Evolutionary conservation across 2,113 vertebrate species (phyloP), one percentile per base, ranked within the genome.

Genomic region (Pionites leucogaster): DNA sequence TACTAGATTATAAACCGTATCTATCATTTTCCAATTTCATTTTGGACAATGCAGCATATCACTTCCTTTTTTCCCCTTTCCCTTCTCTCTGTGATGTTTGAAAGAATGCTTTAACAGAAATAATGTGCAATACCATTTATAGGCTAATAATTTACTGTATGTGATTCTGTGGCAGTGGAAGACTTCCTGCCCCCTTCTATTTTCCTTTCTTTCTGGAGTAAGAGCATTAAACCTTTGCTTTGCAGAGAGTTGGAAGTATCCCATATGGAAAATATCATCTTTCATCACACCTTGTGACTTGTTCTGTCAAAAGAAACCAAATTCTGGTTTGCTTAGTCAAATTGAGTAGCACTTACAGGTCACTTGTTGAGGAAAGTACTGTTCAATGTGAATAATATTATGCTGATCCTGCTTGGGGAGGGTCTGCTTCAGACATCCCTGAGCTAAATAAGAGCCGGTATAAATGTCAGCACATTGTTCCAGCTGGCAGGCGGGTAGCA

Each of bases 21-120:
- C 90, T 95, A 50, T 95, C 67, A 79, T 90, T 95, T 82, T 96
- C 41, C 42, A 95, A 25, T 96, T 82, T 86, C 49, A 24, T 82
- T 90, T 76, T 96, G 78, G 86, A 85, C 83, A 64, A 63, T 70
- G 90, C 77, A 92, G 22, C 25, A 12, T 83, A 64, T 82, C 12
- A 39, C 29, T 47, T 35, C 57, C 31, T 37, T 19, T 55, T 4
- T 2, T 0, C 16, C 33, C 12, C 29, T 3, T 46, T 44, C 10
- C 9, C 3, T 28, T 53, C 28, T 80, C 31, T 83, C 16, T 23
- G 11, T 88, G 76, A 70, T 70, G 42, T 94, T 88, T 84, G 68
- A 90, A 88, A 92, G 59, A 95, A 60, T 8, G 11, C 19, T 88
- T 80, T 83, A 82, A 64, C 20, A 74, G 50, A 93, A 86, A 83